Base-by-base conservation (phyloP, 2,888 invertebrate species). In the Diarsia dahlii region DNA sequence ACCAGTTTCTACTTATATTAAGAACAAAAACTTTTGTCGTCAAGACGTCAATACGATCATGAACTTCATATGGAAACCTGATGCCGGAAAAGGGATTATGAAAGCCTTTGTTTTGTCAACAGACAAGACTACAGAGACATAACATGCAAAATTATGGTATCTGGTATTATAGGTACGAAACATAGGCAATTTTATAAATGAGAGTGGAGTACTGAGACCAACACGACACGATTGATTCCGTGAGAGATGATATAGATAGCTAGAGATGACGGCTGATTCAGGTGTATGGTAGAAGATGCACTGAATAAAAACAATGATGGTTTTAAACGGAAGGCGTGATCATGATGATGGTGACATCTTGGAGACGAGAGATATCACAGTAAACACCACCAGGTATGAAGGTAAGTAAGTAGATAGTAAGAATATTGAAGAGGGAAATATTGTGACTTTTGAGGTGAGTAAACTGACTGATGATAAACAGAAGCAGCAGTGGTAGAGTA, bases 41-140 rank as follows among this genome's bases (percentile, higher is more conserved):
- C 28, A 18, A 39, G 39, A 39, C 39, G 39, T 39, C 48, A 50
- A 23, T 46, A 48, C 56, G 56, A 64, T 34, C 13, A 23, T 48
- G n/a, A 9, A 64, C 34, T 46, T 79, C 60, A 20, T 45, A 52
- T 20, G n/a, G 54, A 46, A 50, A 73, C 50, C 10, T 56, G 77
- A 64, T 34, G 6, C 62, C 62, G 80, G 63, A 80, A 77, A 45
- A 18, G 12, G 20, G 18, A 70, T 46, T 71, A 48, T 28, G 15
- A n/a, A 54, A 79, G n/a, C 0, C 54, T 71, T 71, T 79, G 48
- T 78, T 28, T 46, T 48, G 45, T 74, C 13, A 28, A 52, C 45
- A 50, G 28, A 18, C 50, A 74, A 48, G 50, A 60, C 20, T 18
- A 39, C n/a, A 71, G 23, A 50, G 15, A 12, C 12, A 1, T 34